Percentiles rank a stretch among this genome's conserved stretches.
phyloP scores from a whole-genome alignment of 1,140 invertebrate species.

The Drosophila tsacasi region DNA sequence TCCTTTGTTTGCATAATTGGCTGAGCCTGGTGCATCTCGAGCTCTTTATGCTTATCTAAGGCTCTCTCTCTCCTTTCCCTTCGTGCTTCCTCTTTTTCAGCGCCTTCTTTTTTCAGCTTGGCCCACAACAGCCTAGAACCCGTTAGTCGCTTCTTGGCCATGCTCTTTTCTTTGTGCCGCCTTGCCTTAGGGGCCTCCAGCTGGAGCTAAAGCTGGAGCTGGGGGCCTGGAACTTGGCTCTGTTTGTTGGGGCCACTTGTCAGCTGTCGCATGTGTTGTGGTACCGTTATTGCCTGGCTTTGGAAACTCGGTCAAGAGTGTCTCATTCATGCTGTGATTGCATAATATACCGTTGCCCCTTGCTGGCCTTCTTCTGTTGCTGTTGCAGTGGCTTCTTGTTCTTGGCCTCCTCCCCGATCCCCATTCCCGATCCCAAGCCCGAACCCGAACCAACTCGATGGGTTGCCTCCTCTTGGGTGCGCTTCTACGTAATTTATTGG shows the following conservation, averaged over 20 bases:
- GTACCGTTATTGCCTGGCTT: constrained; percentile 80
- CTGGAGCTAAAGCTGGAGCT: constrained; percentile 11
- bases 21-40: constrained; percentile 29
- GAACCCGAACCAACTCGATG: constrained; percentile 2
- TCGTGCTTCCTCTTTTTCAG: constrained; percentile 9
- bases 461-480: constrained; percentile 60
- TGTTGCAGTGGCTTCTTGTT: constrained; percentile 29
- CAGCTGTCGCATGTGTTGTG: constrained; percentile 78
- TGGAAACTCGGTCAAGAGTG: constrained; percentile 85
- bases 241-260: constrained; percentile 54
- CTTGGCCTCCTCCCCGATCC: constrained; percentile 41
- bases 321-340: constrained; percentile 84
- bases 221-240: constrained; percentile 30
- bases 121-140: constrained; percentile 65
- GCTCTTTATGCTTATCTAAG: constrained; percentile 30
- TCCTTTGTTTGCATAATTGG: constrained; percentile 49
- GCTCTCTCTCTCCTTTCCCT: constrained; percentile 3
- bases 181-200: constrained; percentile 18
- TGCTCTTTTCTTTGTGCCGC: constrained; percentile 42
- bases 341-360: constrained; percentile 80
- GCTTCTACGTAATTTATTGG: constrained; percentile 79
- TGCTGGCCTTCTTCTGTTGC: constrained; percentile 49
- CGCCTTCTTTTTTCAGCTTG: constrained; percentile 33
- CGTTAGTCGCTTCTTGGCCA: constrained; percentile 64
- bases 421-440: constrained; percentile 1